Evolutionary conservation across 2,888 invertebrate genomes (phyloP).

Genomic region (Lasioglossum oenotherae): DNA sequence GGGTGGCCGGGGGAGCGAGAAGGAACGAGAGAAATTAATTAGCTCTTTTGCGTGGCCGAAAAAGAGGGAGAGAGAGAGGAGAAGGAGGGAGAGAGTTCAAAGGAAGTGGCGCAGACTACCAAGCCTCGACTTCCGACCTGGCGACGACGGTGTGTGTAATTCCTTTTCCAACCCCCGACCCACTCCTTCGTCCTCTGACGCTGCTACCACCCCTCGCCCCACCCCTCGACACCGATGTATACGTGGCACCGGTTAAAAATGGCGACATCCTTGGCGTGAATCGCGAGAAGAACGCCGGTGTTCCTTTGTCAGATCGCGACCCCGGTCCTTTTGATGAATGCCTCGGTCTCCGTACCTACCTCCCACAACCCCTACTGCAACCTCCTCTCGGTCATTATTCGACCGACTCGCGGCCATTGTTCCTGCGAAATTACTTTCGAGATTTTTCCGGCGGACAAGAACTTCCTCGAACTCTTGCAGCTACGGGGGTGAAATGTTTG

Average conservation of each 20-base stretch:
- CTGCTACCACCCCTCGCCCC: constrained; percentile 8
- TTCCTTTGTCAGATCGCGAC: constrained; percentile 47
- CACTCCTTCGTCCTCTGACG: constrained; percentile 24
- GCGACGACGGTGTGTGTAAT: constrained; percentile 65
- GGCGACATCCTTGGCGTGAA: constrained; percentile 56
- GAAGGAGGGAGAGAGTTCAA: constrained; percentile 78
- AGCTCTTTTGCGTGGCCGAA: constrained; percentile 57
- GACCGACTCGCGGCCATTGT: constrained; percentile 24
- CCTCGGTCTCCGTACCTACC: not conserved
- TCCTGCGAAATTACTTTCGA: constrained; percentile 34
- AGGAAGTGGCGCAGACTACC: constrained; percentile 78
- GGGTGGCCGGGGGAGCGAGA: constrained; percentile 41
- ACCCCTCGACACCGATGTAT: constrained; percentile 45
- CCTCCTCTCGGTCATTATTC: constrained; percentile 44
- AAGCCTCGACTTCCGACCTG: constrained; percentile 69
- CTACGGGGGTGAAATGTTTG: not conserved
- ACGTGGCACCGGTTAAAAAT: constrained; percentile 57
- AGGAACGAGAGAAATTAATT: constrained; percentile 58
- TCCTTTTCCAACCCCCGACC: constrained; percentile 30
- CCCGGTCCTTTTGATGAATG: constrained; percentile 45
- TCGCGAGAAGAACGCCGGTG: constrained; percentile 54
- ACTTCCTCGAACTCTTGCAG: not conserved
- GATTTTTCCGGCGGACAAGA: not conserved
- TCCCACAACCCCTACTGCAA: constrained; percentile 3
- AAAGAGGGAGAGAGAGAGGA: constrained; percentile 54